A percentile compares a stretch with the other conserved stretches of the same genome.
Evolutionary conservation across 1,140 invertebrate genomes (phyloP).

Genomic region (Acyrthosiphon pisum): DNA sequence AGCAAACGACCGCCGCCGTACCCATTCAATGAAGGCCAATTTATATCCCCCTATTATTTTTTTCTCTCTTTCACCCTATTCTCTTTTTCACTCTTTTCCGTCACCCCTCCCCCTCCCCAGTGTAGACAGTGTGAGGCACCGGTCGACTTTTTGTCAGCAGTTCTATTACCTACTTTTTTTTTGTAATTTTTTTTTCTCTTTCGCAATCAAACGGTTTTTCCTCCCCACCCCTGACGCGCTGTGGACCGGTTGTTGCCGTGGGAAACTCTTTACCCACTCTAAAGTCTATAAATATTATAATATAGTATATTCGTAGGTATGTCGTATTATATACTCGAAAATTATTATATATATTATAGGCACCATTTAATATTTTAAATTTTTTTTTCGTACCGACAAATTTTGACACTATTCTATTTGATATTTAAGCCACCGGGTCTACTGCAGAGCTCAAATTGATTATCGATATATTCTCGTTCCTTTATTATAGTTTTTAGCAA

Average conservation of each 20-base stretch:
- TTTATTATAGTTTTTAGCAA: neutral
- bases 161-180: neutral
- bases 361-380: neutral
- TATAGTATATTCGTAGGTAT: neutral
- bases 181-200: neutral
- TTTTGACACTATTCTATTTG: neutral
- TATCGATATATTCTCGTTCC: neutral
- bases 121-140: neutral
- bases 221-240: neutral
- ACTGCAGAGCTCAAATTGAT: neutral
- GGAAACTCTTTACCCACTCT: neutral
- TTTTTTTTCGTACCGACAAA: neutral
- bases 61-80: slow-evolving; percentile 40
- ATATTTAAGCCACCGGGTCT: neutral
- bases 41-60: slow-evolving; percentile 53
- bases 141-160: neutral
- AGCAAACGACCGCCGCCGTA: neutral
- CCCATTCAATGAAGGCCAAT: slow-evolving; percentile 51
- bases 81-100: slow-evolving; percentile 6
- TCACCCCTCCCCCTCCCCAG: neutral
- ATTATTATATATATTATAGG: too few relatives aligned
- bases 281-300: too few relatives aligned
- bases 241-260: slow-evolving; percentile 28
- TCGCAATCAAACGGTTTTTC: slow-evolving; percentile 31
- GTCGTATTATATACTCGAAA: neutral